phyloP scores from a whole-genome alignment of 2,888 invertebrate species.

The Macrophya annulata region DNA sequence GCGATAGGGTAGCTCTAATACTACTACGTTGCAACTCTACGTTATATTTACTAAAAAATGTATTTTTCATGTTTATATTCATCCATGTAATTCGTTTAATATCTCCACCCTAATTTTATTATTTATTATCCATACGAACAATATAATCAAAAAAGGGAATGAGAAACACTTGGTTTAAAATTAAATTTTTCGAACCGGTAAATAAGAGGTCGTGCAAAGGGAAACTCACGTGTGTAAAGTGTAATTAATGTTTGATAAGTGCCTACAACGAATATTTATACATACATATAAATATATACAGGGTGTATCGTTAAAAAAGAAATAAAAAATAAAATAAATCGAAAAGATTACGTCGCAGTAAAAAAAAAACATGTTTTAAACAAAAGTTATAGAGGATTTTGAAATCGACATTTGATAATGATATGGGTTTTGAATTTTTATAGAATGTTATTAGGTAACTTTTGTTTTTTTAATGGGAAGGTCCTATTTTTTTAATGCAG shows the following conservation, averaged over 20 bases:
- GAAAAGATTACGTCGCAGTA: too few relatives aligned
- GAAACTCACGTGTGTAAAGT: background rate
- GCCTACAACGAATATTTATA: background rate
- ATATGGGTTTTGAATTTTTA: too few relatives aligned
- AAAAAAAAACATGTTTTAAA: too few relatives aligned
- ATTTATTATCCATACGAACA: background rate
- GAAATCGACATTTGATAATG: too few relatives aligned
- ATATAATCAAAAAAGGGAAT: background rate
- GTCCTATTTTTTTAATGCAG: too few relatives aligned
- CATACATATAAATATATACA: background rate
- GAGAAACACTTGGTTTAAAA: background rate
- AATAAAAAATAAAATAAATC: too few relatives aligned
- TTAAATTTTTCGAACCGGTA: background rate
- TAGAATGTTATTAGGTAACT: too few relatives aligned
- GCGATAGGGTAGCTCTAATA: too few relatives aligned
- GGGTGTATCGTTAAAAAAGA: too few relatives aligned
- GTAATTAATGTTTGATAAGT: conserved; percentile 2
- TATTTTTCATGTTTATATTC: background rate
- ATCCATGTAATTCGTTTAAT: background rate
- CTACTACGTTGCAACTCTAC: too few relatives aligned
- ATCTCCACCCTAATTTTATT: background rate
- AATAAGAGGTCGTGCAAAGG: background rate
- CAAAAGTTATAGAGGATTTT: too few relatives aligned
- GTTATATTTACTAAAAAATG: background rate
- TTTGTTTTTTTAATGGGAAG: too few relatives aligned